A percentile compares a stretch with the other conserved stretches of the same genome.
These are phyloP conservation scores for Melangyna quadrimaculata DNA, from an alignment of 2,888 invertebrate species.

Conservation along the genomic window DNA sequence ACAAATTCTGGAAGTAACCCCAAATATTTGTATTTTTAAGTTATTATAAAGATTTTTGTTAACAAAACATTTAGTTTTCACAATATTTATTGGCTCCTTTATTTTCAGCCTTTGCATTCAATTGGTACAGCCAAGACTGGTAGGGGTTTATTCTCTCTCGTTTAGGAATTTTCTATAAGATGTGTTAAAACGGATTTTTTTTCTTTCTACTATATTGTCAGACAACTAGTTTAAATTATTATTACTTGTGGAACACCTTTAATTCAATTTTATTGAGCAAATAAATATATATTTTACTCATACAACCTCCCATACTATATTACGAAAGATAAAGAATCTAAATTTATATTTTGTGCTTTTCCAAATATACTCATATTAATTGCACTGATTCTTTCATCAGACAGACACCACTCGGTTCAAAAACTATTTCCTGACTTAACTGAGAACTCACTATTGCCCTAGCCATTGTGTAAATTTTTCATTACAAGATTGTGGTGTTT, in stretches of 20 bases:
- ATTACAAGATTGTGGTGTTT: background rate
- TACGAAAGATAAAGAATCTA: background rate
- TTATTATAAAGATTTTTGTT: too few relatives aligned
- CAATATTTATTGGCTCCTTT: too few relatives aligned
- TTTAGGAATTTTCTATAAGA: too few relatives aligned
- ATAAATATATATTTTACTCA: background rate
- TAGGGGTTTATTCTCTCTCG: too few relatives aligned
- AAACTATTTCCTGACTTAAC: background rate
- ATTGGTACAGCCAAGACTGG: too few relatives aligned
- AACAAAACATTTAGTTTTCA: too few relatives aligned
- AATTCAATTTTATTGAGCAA: background rate
- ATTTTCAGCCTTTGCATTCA: too few relatives aligned
- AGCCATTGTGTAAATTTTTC: background rate
- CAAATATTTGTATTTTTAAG: too few relatives aligned
- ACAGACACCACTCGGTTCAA: slow-evolving; percentile 7
- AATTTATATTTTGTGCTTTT: slow-evolving; percentile 48
- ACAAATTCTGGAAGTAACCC: too few relatives aligned
- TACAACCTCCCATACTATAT: background rate
- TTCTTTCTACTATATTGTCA: too few relatives aligned
- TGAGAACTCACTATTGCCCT: background rate
- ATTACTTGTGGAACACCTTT: background rate
- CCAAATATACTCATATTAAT: slow-evolving; percentile 4
- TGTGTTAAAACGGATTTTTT: too few relatives aligned
- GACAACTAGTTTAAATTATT: too few relatives aligned
- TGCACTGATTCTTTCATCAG: background rate